These are phyloP conservation scores for Enteromius radiatus DNA, from an alignment of 2,797 vertebrate genomes.

Conservation along the genomic window DNA sequence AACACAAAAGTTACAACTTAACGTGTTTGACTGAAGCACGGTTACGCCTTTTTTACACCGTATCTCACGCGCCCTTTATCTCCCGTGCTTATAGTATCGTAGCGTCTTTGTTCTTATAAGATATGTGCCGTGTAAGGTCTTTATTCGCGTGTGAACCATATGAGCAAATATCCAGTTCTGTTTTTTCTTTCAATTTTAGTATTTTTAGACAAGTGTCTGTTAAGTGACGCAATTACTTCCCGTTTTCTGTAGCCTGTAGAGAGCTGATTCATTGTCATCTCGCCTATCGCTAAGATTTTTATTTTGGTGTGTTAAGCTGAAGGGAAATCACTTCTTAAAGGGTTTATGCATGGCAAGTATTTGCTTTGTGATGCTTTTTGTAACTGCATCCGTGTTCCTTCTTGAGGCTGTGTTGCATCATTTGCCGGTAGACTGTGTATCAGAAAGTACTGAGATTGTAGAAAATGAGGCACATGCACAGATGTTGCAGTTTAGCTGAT, in stretches of 20 bases:
- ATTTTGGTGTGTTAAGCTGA: not conserved
- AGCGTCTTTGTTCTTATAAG: conserved; percentile 20
- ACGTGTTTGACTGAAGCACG: not conserved
- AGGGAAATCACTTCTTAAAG: not conserved
- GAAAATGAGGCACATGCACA: not conserved
- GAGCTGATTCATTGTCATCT: not conserved
- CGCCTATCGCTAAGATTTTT: not conserved
- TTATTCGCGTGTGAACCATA: not conserved
- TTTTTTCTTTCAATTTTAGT: not conserved
- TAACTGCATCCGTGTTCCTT: not conserved
- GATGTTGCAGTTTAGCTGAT: not conserved
- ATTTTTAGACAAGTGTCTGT: not conserved
- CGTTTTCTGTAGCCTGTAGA: not conserved
- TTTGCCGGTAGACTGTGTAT: not conserved
- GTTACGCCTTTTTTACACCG: not conserved
- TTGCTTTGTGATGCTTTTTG: not conserved
- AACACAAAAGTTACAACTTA: not conserved
- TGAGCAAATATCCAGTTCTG: not conserved
- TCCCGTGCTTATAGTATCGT: not conserved
- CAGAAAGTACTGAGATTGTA: not conserved
- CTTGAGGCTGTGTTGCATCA: not conserved
- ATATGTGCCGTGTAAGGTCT: not conserved
- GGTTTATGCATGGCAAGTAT: too few species aligned
- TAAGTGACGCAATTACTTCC: not conserved
- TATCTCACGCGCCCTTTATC: not conserved